Conservation (phyloP, 2,888 invertebrate genomes). For the Callyntrura guangdongensis region DNA sequence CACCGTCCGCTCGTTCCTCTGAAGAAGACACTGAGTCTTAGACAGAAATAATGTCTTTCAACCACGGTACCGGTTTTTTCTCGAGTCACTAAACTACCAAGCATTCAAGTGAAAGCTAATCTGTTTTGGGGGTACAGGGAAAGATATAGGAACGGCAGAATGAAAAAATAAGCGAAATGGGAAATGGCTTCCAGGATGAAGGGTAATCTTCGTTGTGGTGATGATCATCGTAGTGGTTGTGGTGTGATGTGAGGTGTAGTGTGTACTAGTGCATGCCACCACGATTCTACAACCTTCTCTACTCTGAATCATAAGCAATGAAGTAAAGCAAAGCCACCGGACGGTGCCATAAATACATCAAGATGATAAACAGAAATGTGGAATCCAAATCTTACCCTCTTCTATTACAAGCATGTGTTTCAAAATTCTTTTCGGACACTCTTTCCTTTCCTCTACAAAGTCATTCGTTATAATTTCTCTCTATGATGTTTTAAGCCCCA, state of each 20-base stretch:
- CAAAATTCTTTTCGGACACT: constrained; percentile 64
- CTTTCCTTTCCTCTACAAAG: neutral
- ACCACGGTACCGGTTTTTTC: constrained; percentile 47
- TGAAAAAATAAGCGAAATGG: constrained; percentile 76
- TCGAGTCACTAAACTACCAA: constrained; percentile 70
- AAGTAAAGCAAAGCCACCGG: constrained; percentile 46
- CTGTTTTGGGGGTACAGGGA: constrained; percentile 66
- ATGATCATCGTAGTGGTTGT: constrained; percentile 42
- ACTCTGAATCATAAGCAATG: constrained; percentile 55
- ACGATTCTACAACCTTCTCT: constrained; percentile 14
- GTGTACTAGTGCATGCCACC: neutral
- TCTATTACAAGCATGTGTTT: constrained; percentile 40
- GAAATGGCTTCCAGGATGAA: constrained; percentile 76
- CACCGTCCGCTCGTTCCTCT: neutral
- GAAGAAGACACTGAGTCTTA: constrained; percentile 45
- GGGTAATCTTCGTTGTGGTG: constrained; percentile 73
- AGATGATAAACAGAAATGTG: constrained; percentile 67
- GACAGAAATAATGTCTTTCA: constrained; percentile 76
- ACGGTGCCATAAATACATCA: constrained; percentile 77
- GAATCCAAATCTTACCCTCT: constrained; percentile 64
- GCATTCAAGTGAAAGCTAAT: constrained; percentile 79
- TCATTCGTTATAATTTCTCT: constrained; percentile 58
- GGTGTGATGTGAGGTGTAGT: constrained; percentile 29
- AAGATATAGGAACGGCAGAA: constrained; percentile 56
- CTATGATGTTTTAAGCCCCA: constrained; percentile 53